Conservation (phyloP, 2,113 vertebrate genomes). For the Gymnorhina tibicen region DNA sequence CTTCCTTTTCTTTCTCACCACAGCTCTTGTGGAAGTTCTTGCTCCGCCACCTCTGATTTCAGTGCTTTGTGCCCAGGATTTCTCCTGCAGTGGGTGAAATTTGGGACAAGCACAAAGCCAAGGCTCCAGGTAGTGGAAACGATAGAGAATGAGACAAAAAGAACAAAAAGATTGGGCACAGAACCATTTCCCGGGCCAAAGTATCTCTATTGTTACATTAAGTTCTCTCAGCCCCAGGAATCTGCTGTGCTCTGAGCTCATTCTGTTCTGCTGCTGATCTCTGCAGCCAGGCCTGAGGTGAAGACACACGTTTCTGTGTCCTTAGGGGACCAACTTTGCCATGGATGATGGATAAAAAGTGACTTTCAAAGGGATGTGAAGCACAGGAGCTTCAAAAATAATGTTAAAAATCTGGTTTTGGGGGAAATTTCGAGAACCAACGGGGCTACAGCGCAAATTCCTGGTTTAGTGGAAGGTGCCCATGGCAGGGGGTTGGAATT, state of each 20-base stretch:
- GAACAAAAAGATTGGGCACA: neutral
- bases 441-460: neutral
- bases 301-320: neutral
- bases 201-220: neutral
- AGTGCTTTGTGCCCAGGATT: neutral
- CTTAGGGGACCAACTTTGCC: neutral
- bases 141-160: neutral
- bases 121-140: neutral
- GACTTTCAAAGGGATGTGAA: neutral
- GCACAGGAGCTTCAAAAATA: neutral
- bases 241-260: neutral
- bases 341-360: neutral
- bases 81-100: neutral
- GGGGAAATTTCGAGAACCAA: neutral
- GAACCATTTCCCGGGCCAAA: neutral
- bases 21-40: neutral
- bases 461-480: neutral
- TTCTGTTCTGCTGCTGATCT: neutral
- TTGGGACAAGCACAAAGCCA: neutral
- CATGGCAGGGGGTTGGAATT: neutral
- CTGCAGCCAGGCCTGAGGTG: neutral
- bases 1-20: neutral
- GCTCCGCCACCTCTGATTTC: neutral
- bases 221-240: neutral
- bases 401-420: fast-evolving